Percentiles rank a stretch among this genome's conserved stretches.
phyloP scores from a whole-genome alignment of 2,888 invertebrate species.

The Scaptomyza flava region DNA sequence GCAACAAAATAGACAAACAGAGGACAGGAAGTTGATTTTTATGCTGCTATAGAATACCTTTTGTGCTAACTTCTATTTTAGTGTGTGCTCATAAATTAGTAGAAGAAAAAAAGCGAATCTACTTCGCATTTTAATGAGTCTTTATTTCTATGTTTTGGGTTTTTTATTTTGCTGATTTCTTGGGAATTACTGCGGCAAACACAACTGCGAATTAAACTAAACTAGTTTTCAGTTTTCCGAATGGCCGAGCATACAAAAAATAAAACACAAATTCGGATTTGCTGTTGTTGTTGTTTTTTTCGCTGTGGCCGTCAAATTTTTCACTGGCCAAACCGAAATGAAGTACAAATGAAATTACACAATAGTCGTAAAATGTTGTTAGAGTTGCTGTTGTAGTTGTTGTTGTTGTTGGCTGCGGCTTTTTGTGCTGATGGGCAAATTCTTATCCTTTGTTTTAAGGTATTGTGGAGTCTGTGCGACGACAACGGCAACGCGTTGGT shows the following conservation, averaged over 20 bases:
- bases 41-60: constrained; percentile 42
- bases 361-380: constrained; percentile 38
- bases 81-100: constrained; percentile 47
- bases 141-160: not conserved
- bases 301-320: constrained; percentile 21
- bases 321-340: constrained; percentile 40
- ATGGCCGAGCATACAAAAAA: constrained; percentile 8
- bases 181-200: constrained; percentile 35
- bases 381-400: constrained; percentile 5
- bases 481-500: constrained; percentile 21
- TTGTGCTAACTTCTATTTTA: constrained; percentile 35
- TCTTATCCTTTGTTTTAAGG: constrained; percentile 13
- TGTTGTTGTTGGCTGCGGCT: constrained; percentile 45
- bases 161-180: constrained; percentile 40
- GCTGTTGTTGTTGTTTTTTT: constrained; percentile 10
- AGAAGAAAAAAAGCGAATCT: constrained; percentile 22
- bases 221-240: constrained; percentile 68
- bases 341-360: constrained; percentile 63
- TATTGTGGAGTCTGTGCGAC: constrained; percentile 33
- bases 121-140: constrained; percentile 57
- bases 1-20: constrained; percentile 39
- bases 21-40: constrained; percentile 62
- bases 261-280: constrained; percentile 45
- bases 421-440: constrained; percentile 54
- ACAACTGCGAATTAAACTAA: constrained; percentile 63